Conservation (phyloP, 2,113 vertebrate genomes). For the Ranitomeya imitator region DNA sequence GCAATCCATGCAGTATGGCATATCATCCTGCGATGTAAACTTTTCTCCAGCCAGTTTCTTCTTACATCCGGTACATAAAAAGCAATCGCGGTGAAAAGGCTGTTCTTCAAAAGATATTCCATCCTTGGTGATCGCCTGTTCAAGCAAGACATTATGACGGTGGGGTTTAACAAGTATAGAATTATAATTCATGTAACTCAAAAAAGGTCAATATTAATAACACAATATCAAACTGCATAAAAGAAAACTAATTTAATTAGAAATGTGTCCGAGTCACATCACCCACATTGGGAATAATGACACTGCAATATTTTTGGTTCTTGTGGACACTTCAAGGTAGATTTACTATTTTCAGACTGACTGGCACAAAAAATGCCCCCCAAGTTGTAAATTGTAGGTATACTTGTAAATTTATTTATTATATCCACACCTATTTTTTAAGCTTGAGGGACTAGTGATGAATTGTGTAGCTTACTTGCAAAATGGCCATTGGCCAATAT, state of each 20-base stretch:
- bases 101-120: conserved; percentile 71
- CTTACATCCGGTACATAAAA: conserved; percentile 74
- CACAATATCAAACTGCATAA: background rate
- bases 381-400: too few relatives aligned
- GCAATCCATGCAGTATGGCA: conserved; percentile 76
- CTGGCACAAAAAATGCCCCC: too few relatives aligned
- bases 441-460: too few relatives aligned
- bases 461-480: too few relatives aligned
- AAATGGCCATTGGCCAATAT: too few relatives aligned
- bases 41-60: conserved; percentile 70
- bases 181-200: background rate
- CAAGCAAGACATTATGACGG: background rate
- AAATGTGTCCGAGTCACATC: background rate
- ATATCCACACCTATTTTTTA: too few relatives aligned
- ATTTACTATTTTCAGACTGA: too few relatives aligned
- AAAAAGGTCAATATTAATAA: background rate
- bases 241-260: background rate
- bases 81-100: conserved; percentile 80
- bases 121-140: conserved; percentile 72
- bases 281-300: background rate
- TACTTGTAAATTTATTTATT: too few relatives aligned
- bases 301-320: too few relatives aligned
- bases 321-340: too few relatives aligned
- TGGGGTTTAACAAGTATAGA: background rate
- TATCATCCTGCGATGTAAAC: conserved; percentile 75